Conservation (phyloP, 2,797 vertebrate species). For the Scolopax rusticola region DNA sequence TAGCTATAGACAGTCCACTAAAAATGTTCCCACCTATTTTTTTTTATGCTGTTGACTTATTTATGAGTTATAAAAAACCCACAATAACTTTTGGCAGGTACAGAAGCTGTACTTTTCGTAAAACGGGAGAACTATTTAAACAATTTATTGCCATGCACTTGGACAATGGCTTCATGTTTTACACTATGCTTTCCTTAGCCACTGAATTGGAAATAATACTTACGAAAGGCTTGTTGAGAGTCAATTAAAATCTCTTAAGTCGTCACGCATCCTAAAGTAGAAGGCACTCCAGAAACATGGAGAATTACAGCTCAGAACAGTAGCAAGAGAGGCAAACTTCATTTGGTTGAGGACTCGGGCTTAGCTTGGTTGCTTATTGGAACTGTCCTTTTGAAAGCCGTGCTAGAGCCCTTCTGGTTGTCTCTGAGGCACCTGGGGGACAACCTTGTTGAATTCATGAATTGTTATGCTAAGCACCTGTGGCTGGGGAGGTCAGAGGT, state of each 20-base stretch:
- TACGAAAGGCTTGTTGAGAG: background rate
- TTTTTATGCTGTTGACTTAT: background rate
- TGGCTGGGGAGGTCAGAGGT: background rate
- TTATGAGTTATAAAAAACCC: background rate
- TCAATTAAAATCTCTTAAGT: constrained; percentile 1
- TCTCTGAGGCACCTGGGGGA: background rate
- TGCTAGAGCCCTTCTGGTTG: background rate
- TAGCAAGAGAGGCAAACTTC: background rate
- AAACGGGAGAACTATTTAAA: background rate
- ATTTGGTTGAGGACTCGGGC: background rate
- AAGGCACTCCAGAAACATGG: background rate
- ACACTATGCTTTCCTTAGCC: background rate
- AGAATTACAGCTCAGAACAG: background rate
- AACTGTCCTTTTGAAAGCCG: background rate
- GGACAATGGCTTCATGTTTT: background rate
- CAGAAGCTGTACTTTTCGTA: background rate
- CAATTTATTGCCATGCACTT: background rate
- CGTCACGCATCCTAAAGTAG: background rate
- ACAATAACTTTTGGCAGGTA: background rate
- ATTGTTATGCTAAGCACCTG: background rate
- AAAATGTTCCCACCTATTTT: background rate
- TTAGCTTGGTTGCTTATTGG: background rate
- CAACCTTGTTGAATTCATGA: background rate
- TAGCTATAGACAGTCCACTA: background rate
- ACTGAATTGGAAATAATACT: background rate